Evolutionary conservation across 2,888 invertebrate species (phyloP).

Genomic region (Leptopterna dolabrata): DNA sequence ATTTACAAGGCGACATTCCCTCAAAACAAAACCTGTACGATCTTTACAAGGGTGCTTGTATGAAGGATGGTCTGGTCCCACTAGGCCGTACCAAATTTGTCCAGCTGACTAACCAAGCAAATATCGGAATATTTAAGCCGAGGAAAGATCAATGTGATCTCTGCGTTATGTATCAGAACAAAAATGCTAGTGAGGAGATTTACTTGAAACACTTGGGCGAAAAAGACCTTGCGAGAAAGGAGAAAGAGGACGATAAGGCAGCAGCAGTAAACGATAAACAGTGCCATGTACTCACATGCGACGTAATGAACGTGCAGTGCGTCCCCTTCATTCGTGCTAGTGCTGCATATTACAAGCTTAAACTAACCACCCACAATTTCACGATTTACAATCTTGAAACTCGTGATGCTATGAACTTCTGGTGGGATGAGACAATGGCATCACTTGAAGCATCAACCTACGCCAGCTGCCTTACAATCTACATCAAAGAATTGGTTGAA

Average conservation of each 20-base stretch:
- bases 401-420: background rate
- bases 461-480: background rate
- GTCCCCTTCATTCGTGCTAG: background rate
- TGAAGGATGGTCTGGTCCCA: no score
- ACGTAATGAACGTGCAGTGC: background rate
- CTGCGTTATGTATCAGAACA: no score
- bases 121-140: no score
- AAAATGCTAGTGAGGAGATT: no score
- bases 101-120: no score
- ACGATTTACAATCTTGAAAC: conserved; percentile 1
- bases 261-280: background rate
- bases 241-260: conserved; percentile 1
- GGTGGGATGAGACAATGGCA: background rate
- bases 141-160: no score
- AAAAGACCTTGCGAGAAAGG: no score
- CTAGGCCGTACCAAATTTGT: no score
- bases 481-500: background rate
- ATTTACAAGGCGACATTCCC: no score
- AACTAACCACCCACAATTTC: background rate
- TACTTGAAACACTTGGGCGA: no score
- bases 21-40: no score
- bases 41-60: no score
- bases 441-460: background rate
- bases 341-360: conserved; percentile 1
- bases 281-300: background rate